phyloP scores from a whole-genome alignment of 2,888 invertebrate genomes.

The Lissonota sp. region DNA sequence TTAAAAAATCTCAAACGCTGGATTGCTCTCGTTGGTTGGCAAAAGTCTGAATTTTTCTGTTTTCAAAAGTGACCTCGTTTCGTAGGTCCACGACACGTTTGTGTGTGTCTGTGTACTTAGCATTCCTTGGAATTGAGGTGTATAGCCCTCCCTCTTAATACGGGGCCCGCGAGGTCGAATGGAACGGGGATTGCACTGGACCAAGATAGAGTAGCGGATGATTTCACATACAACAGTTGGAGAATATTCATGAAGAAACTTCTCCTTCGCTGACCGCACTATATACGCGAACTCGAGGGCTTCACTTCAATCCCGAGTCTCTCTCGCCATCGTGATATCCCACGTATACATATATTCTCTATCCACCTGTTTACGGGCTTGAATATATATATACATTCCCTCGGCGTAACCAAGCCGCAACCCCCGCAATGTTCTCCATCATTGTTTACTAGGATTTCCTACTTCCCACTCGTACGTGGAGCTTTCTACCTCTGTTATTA shows the following conservation, averaged over 20 bases:
- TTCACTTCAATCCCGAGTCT: constrained; percentile 27
- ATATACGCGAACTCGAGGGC: constrained; percentile 13
- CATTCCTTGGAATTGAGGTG: too few relatives aligned
- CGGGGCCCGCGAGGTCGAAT: neutral
- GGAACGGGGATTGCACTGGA: constrained; percentile 38
- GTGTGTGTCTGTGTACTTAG: too few relatives aligned
- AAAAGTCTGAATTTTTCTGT: too few relatives aligned
- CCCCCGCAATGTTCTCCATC: constrained; percentile 7
- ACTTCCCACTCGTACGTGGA: constrained; percentile 15
- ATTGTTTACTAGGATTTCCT: constrained; percentile 31
- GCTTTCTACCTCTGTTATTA: constrained; percentile 22
- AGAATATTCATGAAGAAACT: constrained; percentile 60
- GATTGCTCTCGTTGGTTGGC: too few relatives aligned
- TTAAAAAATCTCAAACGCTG: too few relatives aligned
- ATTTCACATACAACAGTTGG: constrained; percentile 39
- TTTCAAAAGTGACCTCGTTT: too few relatives aligned
- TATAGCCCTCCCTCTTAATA: too few relatives aligned
- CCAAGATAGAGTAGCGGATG: constrained; percentile 20
- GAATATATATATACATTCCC: constrained; percentile 28
- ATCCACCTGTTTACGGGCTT: constrained; percentile 26
- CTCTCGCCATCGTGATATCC: neutral
- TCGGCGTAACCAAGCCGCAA: constrained; percentile 18
- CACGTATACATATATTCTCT: constrained; percentile 17
- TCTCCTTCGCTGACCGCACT: constrained; percentile 30
- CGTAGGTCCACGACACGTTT: too few relatives aligned